Evolutionary conservation across 2,888 invertebrate species (phyloP).

Genomic region (Mythimna pallens): DNA sequence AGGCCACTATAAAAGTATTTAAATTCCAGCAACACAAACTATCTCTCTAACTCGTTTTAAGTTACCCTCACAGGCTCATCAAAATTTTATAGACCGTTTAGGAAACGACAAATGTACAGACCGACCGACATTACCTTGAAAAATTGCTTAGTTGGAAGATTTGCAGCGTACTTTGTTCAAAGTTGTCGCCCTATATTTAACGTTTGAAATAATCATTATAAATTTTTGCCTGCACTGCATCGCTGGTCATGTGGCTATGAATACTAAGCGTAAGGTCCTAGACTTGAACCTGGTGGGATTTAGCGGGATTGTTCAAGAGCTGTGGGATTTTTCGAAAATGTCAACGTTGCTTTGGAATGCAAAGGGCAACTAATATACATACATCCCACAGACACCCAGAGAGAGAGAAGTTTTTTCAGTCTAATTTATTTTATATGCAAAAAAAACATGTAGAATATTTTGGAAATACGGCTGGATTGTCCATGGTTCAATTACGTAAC

Average conservation of each 20-base stretch:
- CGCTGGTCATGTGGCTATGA: background rate
- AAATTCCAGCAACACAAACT: slow-evolving; percentile 17
- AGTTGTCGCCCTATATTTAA: background rate
- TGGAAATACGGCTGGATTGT: too few relatives aligned
- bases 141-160: slow-evolving; percentile 13
- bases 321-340: too few relatives aligned
- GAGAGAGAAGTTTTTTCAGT: too few relatives aligned
- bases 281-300: too few relatives aligned
- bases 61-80: slow-evolving; percentile 25
- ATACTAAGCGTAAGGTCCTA: too few relatives aligned
- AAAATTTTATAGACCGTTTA: slow-evolving; percentile 48
- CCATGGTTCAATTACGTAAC: too few relatives aligned
- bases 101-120: slow-evolving; percentile 31
- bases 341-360: too few relatives aligned
- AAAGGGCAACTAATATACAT: too few relatives aligned
- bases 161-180: background rate
- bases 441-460: too few relatives aligned
- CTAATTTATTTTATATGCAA: too few relatives aligned
- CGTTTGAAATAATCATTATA: background rate
- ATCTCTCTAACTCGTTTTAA: slow-evolving; percentile 27
- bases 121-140: slow-evolving; percentile 18
- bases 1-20: slow-evolving; percentile 12
- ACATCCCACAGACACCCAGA: too few relatives aligned
- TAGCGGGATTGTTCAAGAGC: too few relatives aligned
- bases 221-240: background rate